Percentiles rank a stretch among this genome's conserved stretches.
phyloP scores from a whole-genome alignment of 2,797 vertebrate species.

The Pelochelys cantorii region DNA sequence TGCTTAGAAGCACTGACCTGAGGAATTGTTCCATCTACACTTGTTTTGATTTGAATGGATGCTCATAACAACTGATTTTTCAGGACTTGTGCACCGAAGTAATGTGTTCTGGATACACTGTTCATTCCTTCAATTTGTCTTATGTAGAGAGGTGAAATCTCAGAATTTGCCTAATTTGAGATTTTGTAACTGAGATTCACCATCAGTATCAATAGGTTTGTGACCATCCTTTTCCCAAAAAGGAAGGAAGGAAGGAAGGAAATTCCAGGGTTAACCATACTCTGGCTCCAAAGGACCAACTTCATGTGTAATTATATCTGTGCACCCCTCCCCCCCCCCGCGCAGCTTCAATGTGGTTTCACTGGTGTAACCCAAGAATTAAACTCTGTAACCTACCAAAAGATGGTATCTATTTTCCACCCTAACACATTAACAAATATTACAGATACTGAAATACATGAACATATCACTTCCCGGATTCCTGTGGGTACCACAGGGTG shows the following conservation, averaged over 20 bases:
- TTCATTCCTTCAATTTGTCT: constrained; percentile 9
- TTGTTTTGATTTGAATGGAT: constrained; percentile 57
- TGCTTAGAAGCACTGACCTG: constrained; percentile 63
- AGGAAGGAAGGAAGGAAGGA: neutral
- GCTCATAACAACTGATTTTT: constrained; percentile 61
- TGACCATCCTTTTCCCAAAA: neutral
- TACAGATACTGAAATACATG: neutral
- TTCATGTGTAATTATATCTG: fast-evolving
- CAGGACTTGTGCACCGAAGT: constrained; percentile 34
- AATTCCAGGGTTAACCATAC: neutral
- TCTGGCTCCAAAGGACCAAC: neutral
- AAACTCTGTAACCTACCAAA: neutral
- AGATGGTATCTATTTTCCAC: fast-evolving
- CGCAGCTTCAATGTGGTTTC: neutral
- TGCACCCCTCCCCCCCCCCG: neutral
- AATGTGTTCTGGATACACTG: constrained; percentile 29
- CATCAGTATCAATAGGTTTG: neutral
- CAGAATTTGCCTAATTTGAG: neutral
- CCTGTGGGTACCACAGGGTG: neutral
- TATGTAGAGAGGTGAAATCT: neutral
- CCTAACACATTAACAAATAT: neutral
- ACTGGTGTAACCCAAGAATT: fast-evolving
- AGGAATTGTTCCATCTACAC: constrained; percentile 48
- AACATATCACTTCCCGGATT: neutral
- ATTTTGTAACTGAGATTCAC: constrained; percentile 25